Conservation (phyloP, 2,888 invertebrate species). For the Chalcis sispes region DNA sequence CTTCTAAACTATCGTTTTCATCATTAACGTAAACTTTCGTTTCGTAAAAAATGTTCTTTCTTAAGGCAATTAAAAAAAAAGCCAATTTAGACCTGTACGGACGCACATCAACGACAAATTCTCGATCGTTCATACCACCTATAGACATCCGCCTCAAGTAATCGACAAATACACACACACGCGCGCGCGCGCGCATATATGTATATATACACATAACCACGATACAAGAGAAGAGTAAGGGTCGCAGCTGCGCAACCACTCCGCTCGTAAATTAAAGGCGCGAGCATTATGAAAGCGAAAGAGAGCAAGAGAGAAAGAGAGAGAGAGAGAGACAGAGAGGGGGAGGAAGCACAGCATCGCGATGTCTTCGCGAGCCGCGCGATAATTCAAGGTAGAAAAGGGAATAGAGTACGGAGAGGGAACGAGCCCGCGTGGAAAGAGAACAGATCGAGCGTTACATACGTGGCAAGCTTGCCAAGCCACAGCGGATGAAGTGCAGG, state of each 20-base stretch:
- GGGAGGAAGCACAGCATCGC: background rate
- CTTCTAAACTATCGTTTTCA: no score
- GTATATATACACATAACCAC: background rate
- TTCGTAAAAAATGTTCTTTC: no score
- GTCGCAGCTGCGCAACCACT: slow-evolving; percentile 37
- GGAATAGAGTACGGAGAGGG: no score
- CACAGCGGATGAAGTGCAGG: slow-evolving; percentile 63
- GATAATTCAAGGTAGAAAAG: slow-evolving; percentile 44
- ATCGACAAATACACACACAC: no score
- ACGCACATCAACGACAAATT: no score
- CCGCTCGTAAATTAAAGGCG: slow-evolving; percentile 50
- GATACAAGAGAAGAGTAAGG: no score
- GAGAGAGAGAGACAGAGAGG: background rate
- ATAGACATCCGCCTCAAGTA: no score
- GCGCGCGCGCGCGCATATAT: background rate
- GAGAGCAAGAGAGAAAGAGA: background rate
- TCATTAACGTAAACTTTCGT: no score
- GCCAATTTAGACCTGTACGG: no score
- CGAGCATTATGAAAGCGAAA: background rate
- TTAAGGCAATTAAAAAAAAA: no score
- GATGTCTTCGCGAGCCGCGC: background rate
- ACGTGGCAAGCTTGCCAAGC: slow-evolving; percentile 66
- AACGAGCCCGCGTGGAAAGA: background rate
- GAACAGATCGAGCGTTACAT: slow-evolving; percentile 20
- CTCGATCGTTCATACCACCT: no score